Percentiles rank a stretch among this genome's conserved stretches.
These are phyloP conservation scores for Parazoanthus darwini DNA, from an alignment of 92 coral and sea anemone species.

Conservation along the genomic window DNA sequence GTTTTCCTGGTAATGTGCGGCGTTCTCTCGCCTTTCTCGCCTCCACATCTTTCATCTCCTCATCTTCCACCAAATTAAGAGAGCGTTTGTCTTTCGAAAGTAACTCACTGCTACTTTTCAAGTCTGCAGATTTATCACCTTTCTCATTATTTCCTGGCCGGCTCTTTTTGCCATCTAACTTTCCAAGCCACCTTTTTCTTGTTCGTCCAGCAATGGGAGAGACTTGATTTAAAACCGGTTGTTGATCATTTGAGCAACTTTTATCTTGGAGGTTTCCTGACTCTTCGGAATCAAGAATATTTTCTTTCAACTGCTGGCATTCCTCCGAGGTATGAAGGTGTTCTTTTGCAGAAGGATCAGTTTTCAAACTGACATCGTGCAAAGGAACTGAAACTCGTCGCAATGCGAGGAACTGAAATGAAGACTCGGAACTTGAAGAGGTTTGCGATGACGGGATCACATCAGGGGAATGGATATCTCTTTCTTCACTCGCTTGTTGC, in stretches of 20 bases:
- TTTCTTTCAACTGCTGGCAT: neutral
- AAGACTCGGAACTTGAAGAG: constrained; percentile 58
- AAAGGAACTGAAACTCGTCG: constrained; percentile 59
- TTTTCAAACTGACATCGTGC: constrained; percentile 11
- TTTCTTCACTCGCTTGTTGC: neutral
- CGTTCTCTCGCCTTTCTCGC: constrained; percentile 21
- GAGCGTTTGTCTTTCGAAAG: neutral
- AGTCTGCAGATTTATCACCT: constrained; percentile 20
- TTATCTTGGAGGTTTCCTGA: neutral
- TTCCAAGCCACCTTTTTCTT: constrained; percentile 56
- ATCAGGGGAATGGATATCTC: constrained; percentile 76
- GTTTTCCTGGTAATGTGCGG: constrained; percentile 29
- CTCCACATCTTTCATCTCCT: constrained; percentile 8
- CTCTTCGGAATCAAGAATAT: neutral
- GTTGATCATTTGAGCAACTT: constrained; percentile 29
- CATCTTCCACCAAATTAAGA: neutral
- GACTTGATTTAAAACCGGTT: constrained; percentile 8
- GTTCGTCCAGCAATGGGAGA: constrained; percentile 91
- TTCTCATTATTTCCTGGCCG: constrained; percentile 44
- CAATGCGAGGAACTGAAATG: constrained; percentile 66
- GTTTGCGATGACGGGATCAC: constrained; percentile 90
- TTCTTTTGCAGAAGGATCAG: neutral
- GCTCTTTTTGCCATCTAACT: constrained; percentile 23
- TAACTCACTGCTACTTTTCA: neutral
- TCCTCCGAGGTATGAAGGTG: neutral